phyloP scores from a whole-genome alignment of 2,888 invertebrate species.

The Lasioglossum pauxillum region DNA sequence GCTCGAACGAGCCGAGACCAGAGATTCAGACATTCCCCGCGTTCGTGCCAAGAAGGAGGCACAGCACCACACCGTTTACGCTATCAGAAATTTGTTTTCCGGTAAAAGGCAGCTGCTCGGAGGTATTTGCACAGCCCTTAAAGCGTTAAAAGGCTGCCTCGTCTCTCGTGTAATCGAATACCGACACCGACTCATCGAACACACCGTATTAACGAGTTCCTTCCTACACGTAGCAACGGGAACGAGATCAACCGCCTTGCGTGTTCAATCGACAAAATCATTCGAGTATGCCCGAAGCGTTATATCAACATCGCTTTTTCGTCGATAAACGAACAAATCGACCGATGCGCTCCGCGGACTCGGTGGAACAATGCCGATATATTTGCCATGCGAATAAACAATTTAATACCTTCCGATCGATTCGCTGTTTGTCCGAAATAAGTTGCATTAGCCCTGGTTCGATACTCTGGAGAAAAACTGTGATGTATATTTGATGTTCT shows the following conservation, averaged over 20 bases:
- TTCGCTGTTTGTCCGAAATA: background rate
- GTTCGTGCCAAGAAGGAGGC: background rate
- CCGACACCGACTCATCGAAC: constrained; percentile 16
- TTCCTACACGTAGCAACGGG: constrained; percentile 13
- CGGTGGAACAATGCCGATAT: background rate
- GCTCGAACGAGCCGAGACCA: background rate
- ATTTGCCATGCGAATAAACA: background rate
- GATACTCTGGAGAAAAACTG: too few species aligned
- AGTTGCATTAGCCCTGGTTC: too few species aligned
- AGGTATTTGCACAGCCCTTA: constrained; percentile 30
- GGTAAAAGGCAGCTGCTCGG: constrained; percentile 11
- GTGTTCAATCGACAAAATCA: background rate
- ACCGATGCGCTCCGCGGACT: background rate
- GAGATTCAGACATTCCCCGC: background rate
- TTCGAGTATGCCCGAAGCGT: background rate
- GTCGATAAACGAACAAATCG: background rate
- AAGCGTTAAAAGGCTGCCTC: constrained; percentile 21
- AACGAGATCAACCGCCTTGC: constrained; percentile 6
- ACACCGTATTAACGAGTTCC: constrained; percentile 21
- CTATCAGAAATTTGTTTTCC: constrained; percentile 16
- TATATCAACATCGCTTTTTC: background rate
- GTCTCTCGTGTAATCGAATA: constrained; percentile 23
- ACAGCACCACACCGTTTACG: background rate
- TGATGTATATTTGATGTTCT: too few species aligned
- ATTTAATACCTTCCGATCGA: background rate